These are phyloP conservation scores for Urophycis tenuis DNA, from an alignment of 2,797 vertebrate species.

Conservation along the genomic window DNA sequence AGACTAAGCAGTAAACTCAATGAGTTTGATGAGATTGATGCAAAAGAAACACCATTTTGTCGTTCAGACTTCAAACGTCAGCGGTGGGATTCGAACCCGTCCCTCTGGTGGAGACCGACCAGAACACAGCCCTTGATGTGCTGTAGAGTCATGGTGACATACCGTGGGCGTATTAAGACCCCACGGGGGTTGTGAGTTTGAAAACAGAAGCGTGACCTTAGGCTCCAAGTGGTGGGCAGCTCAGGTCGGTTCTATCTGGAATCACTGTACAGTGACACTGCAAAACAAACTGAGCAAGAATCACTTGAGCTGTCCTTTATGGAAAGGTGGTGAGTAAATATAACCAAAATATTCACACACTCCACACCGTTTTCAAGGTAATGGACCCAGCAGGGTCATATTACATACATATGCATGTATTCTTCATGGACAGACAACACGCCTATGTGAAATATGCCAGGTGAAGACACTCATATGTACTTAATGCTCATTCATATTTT, in stretches of 20 bases:
- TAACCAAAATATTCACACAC: not conserved
- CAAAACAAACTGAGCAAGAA: not conserved
- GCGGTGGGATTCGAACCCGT: not conserved
- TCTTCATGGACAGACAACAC: too few species aligned
- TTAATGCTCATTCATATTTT: not conserved
- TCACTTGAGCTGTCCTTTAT: not conserved
- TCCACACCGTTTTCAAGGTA: not conserved
- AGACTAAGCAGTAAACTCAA: not conserved
- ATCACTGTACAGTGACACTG: too few species aligned
- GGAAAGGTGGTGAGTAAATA: not conserved
- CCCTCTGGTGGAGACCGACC: not conserved
- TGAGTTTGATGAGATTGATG: too few species aligned
- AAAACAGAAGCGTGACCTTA: not conserved
- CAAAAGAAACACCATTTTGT: too few species aligned
- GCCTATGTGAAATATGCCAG: not conserved
- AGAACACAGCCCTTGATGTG: too few species aligned
- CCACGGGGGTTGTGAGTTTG: not conserved
- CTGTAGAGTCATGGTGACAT: too few species aligned
- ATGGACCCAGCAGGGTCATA: not conserved
- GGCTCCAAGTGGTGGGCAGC: not conserved
- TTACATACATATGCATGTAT: not conserved
- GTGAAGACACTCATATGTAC: not conserved
- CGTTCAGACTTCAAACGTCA: too few species aligned
- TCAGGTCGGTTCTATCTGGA: too few species aligned
- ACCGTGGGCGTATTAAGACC: too few species aligned